These are phyloP conservation scores for Dasyurus viverrinus DNA, from an alignment of 2,113 vertebrate species.

Conservation along the genomic window DNA sequence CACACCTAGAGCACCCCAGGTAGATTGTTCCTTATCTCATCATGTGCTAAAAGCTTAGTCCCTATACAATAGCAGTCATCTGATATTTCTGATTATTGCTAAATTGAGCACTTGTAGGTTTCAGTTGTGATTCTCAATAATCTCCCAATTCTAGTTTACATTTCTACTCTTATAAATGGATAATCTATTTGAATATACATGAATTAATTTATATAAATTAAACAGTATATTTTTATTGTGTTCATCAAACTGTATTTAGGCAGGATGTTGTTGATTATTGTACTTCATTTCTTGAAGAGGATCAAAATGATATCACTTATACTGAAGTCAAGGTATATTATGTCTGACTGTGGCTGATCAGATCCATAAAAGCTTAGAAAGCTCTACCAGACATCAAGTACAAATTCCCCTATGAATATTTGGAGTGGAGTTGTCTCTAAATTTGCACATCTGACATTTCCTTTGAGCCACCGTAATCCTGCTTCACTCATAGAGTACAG, in stretches of 20 bases:
- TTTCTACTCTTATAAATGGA: not conserved
- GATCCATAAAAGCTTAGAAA: not conserved
- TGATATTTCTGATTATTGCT: not conserved
- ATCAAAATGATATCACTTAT: too few relatives aligned
- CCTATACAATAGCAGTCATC: not conserved
- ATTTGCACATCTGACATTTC: not conserved
- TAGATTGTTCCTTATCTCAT: not conserved
- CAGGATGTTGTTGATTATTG: not conserved
- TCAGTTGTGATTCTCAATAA: not conserved
- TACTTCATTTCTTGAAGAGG: not conserved
- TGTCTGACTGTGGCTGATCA: too few relatives aligned
- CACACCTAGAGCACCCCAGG: not conserved
- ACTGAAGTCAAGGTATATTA: too few relatives aligned
- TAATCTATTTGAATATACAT: not conserved
- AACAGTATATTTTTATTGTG: not conserved
- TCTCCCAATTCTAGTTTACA: not conserved
- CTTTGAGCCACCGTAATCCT: too few relatives aligned
- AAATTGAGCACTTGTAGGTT: not conserved
- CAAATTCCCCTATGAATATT: not conserved
- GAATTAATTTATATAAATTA: not conserved
- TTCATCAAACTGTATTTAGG: not conserved
- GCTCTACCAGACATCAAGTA: not conserved
- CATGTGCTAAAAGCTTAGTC: too few relatives aligned
- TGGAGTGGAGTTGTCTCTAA: not conserved
- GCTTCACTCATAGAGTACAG: too few relatives aligned